These are phyloP conservation scores for Cistogaster globosa DNA, from an alignment of 2,888 invertebrate species.

Conservation along the genomic window DNA sequence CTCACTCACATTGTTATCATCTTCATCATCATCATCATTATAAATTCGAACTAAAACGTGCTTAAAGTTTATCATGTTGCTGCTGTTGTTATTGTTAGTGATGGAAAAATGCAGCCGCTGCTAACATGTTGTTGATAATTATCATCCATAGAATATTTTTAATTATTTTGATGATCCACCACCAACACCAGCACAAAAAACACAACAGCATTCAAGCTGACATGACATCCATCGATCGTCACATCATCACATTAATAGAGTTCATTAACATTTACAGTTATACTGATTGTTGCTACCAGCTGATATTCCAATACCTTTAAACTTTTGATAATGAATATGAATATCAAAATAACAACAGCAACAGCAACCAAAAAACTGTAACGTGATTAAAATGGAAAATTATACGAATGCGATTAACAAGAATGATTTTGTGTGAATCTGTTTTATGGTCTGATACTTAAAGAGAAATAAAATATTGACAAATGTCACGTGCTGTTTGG, in stretches of 20 bases:
- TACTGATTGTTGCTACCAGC: constrained; percentile 29
- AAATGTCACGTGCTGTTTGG: constrained; percentile 9
- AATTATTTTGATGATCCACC: neutral
- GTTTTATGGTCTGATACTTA: constrained; percentile 36
- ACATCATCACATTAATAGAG: constrained; percentile 46
- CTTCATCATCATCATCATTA: constrained; percentile 9
- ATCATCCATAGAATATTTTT: constrained; percentile 50
- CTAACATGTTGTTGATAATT: constrained; percentile 53
- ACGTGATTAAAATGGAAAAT: neutral
- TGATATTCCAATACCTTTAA: constrained; percentile 57
- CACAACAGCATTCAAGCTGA: constrained; percentile 15
- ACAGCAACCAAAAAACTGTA: constrained; percentile 1
- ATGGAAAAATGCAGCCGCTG: constrained; percentile 7
- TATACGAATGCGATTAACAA: neutral
- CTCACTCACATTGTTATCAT: neutral
- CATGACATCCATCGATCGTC: constrained; percentile 48
- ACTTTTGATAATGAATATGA: constrained; percentile 63
- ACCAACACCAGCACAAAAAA: neutral
- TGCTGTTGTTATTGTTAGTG: neutral
- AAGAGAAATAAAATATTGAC: neutral
- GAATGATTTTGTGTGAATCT: constrained; percentile 3
- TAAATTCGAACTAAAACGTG: constrained; percentile 8
- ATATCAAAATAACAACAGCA: neutral
- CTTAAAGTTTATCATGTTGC: constrained; percentile 8
- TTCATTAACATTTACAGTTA: constrained; percentile 71